A percentile compares a stretch with the other conserved stretches of the same genome.
These are phyloP conservation scores for Harpagifer antarcticus DNA, from an alignment of 2,797 vertebrate species.

Conservation along the genomic window DNA sequence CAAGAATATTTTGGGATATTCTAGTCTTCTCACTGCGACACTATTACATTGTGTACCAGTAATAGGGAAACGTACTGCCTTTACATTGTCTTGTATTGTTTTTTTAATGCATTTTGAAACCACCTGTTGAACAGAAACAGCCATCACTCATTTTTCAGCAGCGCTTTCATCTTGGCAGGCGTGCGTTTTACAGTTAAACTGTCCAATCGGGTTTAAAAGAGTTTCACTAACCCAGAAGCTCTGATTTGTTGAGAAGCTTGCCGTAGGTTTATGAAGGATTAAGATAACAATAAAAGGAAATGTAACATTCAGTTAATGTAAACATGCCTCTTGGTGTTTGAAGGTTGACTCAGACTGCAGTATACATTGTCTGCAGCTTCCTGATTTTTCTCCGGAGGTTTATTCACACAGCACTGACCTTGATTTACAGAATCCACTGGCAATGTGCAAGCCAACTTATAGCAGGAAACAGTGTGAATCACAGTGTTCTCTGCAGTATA, in stretches of 20 bases:
- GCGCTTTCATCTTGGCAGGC: background rate
- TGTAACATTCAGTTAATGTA: background rate
- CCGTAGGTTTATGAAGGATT: background rate
- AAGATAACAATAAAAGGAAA: background rate
- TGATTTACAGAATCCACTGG: background rate
- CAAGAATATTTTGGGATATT: background rate
- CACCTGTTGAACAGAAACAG: background rate
- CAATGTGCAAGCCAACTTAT: background rate
- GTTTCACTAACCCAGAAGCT: background rate
- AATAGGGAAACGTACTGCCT: background rate
- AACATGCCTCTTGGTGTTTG: background rate
- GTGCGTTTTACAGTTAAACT: background rate
- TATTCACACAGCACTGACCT: conserved; percentile 11
- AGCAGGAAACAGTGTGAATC: background rate
- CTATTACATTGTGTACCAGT: background rate
- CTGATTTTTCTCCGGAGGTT: conserved; percentile 4
- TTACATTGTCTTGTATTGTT: background rate
- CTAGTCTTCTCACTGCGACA: no score
- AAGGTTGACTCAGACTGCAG: conserved; percentile 20
- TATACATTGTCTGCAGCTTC: conserved; percentile 15
- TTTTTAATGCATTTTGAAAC: background rate
- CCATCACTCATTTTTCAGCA: background rate
- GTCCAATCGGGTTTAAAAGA: background rate
- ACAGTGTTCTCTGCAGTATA: background rate
- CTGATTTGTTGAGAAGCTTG: background rate